Percentiles rank a stretch among this genome's conserved stretches.
Conservation (phyloP, 2,113 vertebrate species). For the Epinephelus cyanopodus region DNA sequence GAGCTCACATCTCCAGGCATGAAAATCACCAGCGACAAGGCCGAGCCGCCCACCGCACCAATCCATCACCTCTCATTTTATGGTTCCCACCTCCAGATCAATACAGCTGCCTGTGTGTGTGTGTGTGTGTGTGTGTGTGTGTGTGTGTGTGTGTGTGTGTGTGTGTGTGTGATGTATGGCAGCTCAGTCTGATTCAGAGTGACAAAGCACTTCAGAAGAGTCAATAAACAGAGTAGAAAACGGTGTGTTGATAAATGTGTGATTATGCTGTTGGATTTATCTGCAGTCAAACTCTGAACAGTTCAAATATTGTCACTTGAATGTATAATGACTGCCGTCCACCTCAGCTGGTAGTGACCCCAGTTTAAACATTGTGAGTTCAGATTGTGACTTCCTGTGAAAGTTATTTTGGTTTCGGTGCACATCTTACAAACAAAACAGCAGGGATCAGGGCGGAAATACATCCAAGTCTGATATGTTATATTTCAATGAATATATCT, state of each 20-base stretch:
- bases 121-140: constrained; percentile 44
- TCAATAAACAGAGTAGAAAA: constrained; percentile 55
- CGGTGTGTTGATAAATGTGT: constrained; percentile 22
- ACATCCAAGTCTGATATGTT: too few relatives aligned
- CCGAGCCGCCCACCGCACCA: constrained; percentile 37
- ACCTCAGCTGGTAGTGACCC: neutral
- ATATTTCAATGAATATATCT: too few relatives aligned
- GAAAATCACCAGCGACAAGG: constrained; percentile 62
- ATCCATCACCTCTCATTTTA: constrained; percentile 72
- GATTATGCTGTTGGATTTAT: constrained; percentile 45
- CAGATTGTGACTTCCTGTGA: neutral
- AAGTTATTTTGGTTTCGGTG: neutral
- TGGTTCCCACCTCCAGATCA: constrained; percentile 59
- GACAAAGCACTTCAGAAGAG: constrained; percentile 46
- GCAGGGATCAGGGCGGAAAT: too few relatives aligned
- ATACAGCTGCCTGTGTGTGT: constrained; percentile 35
- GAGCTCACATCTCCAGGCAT: constrained; percentile 25
- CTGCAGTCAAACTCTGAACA: constrained; percentile 4
- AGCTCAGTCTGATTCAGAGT: constrained; percentile 46
- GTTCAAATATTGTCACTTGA: neutral
- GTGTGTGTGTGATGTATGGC: constrained; percentile 24
- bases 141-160: constrained; percentile 25
- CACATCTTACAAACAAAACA: too few relatives aligned
- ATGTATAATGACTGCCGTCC: neutral
- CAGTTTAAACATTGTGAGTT: neutral